phyloP scores from a whole-genome alignment of 2,888 invertebrate genomes.

The Patella ulyssiponensis region DNA sequence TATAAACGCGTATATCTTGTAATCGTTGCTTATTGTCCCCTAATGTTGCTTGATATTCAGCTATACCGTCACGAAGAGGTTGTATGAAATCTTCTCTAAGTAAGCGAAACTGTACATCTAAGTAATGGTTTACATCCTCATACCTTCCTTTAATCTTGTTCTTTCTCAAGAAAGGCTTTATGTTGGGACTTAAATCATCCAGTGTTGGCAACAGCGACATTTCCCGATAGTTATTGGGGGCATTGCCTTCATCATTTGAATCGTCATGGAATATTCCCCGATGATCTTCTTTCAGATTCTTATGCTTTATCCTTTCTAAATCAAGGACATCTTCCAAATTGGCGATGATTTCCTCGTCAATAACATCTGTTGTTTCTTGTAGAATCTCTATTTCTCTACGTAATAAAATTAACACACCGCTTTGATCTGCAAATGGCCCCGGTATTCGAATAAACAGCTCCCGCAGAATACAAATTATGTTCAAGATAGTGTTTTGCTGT shows the following conservation, averaged over 20 bases:
- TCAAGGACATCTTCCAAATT: background rate
- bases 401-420: no score
- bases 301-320: background rate
- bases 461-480: background rate
- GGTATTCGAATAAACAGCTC: background rate
- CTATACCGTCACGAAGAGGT: conserved; percentile 81
- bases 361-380: background rate
- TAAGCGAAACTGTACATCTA: conserved; percentile 83
- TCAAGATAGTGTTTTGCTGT: background rate
- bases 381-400: background rate
- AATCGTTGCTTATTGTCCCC: conserved; percentile 13
- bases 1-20: conserved; percentile 47
- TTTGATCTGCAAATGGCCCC: no score
- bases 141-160: conserved; percentile 80
- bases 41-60: conserved; percentile 72
- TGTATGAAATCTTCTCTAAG: conserved; percentile 85
- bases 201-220: conserved; percentile 67
- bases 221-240: conserved; percentile 73
- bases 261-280: no score
- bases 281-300: background rate
- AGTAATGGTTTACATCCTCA: conserved; percentile 79
- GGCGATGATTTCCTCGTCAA: background rate
- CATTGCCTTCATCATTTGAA: conserved; percentile 30
- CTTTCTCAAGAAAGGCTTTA: conserved; percentile 74
- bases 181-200: conserved; percentile 63